Evolutionary conservation across 30 jellyfish, hydroid and myxozoan species (phyloP), one percentile per base, ranked within the genome.

Genomic region (Rhopilema esculentum): DNA sequence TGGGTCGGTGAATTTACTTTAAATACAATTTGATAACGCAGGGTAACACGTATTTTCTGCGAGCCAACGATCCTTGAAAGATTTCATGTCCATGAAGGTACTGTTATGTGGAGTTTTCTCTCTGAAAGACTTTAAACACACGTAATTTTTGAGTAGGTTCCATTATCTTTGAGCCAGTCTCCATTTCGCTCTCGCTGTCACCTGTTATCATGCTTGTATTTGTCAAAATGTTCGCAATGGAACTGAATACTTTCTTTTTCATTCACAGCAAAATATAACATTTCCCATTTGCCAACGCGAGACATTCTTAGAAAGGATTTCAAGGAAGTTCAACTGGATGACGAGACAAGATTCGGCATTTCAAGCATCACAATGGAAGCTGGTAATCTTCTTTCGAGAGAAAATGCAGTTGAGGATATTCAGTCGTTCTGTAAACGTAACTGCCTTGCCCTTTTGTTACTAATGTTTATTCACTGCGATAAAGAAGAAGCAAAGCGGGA

Each of bases 281-380:
- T 95, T 15, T 27, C 72, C n/a, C 33, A 64, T 27, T 79, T 95
- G 87, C 40, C 86, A 1, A 71, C 85, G 0, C 50, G 28, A 1
- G 96, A 89, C 83, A 65, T 89, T 26, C 91, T 95, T 21, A 97
- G 99, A 16, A 95, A 89, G 82, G 99, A 95, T 70, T 83, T 62
- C 77, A 95, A 95, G 88, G 27, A 20, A 23, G 82, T 74, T 33
- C 1, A 31, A 21, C 69, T 21, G 8, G 84, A 28, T 49, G 27
- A 25, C 22, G 57, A 21, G 4, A 27, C 17, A 2, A 72, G 82
- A 40, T 31, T 88, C 29, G 97, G 97, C 6, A 79, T 95, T 25
- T 90, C 99, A 0, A 91, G 98, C 30, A 68, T 87, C 22, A 90
- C 93, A 0, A 21, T 75, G n/a, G 68, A 88, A 4, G 81, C 92